Evolutionary conservation across 2,888 invertebrate genomes (phyloP).

Genomic region (Biston betularia): DNA sequence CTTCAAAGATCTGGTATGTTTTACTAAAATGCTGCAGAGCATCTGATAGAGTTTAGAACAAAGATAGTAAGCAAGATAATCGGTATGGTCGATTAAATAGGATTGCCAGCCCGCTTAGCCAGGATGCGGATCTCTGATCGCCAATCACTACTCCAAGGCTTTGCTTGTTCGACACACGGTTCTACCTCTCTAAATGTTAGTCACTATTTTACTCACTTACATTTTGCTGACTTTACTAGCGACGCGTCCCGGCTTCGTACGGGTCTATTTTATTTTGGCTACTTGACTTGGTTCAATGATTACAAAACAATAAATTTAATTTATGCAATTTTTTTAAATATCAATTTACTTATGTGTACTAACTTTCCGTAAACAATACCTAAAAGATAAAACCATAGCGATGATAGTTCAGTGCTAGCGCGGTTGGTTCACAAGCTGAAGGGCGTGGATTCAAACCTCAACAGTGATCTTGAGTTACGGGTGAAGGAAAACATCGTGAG

Average conservation of each 20-base stretch:
- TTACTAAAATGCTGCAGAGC: background rate
- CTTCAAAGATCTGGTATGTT: background rate
- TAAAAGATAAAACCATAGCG: too few relatives aligned
- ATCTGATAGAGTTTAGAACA: background rate
- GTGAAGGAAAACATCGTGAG: too few relatives aligned
- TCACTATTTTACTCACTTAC: slow-evolving; percentile 36
- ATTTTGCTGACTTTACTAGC: background rate
- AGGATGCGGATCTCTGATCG: slow-evolving; percentile 74
- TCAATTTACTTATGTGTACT: too few relatives aligned
- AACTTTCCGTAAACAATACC: too few relatives aligned
- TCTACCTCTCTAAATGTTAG: slow-evolving; percentile 70
- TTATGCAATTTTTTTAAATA: too few relatives aligned
- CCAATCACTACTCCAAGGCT: slow-evolving; percentile 78
- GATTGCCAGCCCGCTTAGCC: slow-evolving; percentile 39
- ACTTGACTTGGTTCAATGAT: background rate
- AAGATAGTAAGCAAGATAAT: slow-evolving; percentile 11
- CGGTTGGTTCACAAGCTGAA: too few relatives aligned
- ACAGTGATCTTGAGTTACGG: too few relatives aligned
- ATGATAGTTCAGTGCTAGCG: too few relatives aligned
- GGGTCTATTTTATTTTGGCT: too few relatives aligned
- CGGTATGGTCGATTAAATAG: slow-evolving; percentile 24
- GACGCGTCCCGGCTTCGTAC: background rate
- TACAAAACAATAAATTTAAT: too few relatives aligned
- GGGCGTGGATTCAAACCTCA: too few relatives aligned
- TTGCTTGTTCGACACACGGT: slow-evolving; percentile 64